Base-by-base conservation (phyloP, 2,113 vertebrate species). In the Xiphorhynchus elegans region DNA sequence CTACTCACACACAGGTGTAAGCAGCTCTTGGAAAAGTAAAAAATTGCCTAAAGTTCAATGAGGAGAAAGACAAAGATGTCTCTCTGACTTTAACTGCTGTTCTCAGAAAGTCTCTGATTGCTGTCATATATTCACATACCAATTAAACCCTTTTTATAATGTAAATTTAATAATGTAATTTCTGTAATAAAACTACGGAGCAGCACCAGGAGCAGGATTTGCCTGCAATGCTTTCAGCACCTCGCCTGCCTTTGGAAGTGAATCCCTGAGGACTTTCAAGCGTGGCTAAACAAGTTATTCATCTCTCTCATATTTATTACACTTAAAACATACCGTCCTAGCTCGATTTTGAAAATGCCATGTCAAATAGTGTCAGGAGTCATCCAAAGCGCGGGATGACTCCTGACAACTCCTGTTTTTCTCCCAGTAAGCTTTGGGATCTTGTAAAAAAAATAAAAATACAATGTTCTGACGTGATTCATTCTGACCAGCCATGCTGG, bases 381-480 rank as follows among this genome's bases (percentile, higher is more conserved):
- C 31, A 74, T 23, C 55, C 46, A 17, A 50, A 74, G 90, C 70
- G 37, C 9, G 15, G 55, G 72, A 97, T 89, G 50, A 59, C 29
- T 95, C 74, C 72, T 92, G 94, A 95, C 88, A 95, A 42, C 17
- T 49, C 18, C 4, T 88, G n/a, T 9, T 95, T 81, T 86, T 74
- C 76, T 86, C 63, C 55, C 55, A 58, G 33, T 83, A 69, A 93
- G 82, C 62, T 80, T 81, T 63, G 55, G 42, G 74, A 59, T 31
- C 8, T 19, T 39, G 20, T 63, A 18, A 72, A 56, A 67, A 66
- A 14, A 55, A 25, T 19, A 46, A 7, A 70, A 72, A 49, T 28
- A 5, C 31, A 75, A 17, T 13, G 6, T 64, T 74, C 58, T 90
- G 94, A 95, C 59, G 50, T 95, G 94, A 95, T 95, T 90, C 0